phyloP scores from a whole-genome alignment of 1,140 invertebrate species.

The Gonatopus flavifemur region DNA sequence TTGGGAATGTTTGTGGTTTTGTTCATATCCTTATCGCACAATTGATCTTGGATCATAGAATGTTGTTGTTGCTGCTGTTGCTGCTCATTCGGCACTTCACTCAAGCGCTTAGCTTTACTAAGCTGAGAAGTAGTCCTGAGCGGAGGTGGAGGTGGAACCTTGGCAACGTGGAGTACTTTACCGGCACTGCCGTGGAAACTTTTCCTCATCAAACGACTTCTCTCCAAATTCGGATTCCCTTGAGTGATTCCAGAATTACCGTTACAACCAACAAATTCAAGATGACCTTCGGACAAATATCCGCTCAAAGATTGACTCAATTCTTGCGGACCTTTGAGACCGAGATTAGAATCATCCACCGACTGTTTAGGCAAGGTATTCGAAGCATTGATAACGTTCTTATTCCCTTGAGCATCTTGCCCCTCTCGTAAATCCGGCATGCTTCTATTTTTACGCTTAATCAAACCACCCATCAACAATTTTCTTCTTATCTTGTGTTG shows the following conservation, averaged over 20 bases:
- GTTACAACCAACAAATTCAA: conserved; percentile 69
- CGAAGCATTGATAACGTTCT: conserved; percentile 46
- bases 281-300: conserved; percentile 83
- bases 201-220: conserved; percentile 85
- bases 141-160: conserved; percentile 84
- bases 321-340: conserved; percentile 64
- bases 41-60: conserved; percentile 50
- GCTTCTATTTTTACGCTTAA: conserved; percentile 84
- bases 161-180: conserved; percentile 76
- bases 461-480: conserved; percentile 84
- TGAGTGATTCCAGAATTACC: conserved; percentile 47
- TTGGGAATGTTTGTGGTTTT: too few species aligned
- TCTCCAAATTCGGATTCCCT: conserved; percentile 80
- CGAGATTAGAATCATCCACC: conserved; percentile 74
- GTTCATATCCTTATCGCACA: conserved; percentile 28
- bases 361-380: conserved; percentile 61
- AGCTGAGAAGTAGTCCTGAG: conserved; percentile 83
- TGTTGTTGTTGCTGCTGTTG: conserved; percentile 58
- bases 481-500: conserved; percentile 89
- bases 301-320: conserved; percentile 69
- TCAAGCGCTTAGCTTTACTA: conserved; percentile 67
- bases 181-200: conserved; percentile 84
- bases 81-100: conserved; percentile 63
- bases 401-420: conserved; percentile 56
- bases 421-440: conserved; percentile 87